These are phyloP conservation scores for Tinea semifulvella DNA, from an alignment of 2,888 invertebrate genomes.

Conservation along the genomic window DNA sequence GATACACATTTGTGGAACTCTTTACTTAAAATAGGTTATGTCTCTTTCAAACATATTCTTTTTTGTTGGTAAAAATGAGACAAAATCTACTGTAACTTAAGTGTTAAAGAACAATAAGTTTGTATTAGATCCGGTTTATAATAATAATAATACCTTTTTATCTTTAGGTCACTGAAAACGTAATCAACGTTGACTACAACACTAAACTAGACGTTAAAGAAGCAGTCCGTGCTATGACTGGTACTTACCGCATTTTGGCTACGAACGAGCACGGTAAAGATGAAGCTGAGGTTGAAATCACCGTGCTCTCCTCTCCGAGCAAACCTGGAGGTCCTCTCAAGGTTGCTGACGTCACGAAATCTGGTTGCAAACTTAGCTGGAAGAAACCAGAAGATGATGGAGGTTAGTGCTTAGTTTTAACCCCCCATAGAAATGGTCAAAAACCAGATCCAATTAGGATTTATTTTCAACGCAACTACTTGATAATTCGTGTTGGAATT, in stretches of 20 bases:
- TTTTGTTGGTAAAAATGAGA: too few species aligned
- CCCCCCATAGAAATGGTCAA: too few species aligned
- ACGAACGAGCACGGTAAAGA: conserved; percentile 92
- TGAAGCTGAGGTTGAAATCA: conserved; percentile 93
- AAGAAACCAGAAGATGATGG: conserved; percentile 95
- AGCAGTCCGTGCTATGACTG: conserved; percentile 83
- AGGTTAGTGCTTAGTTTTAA: conserved; percentile 69
- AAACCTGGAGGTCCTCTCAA: conserved; percentile 91
- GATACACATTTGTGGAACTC: too few species aligned
- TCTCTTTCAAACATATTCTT: too few species aligned
- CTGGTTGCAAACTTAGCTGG: conserved; percentile 91
- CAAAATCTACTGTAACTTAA: too few species aligned
- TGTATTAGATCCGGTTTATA: too few species aligned
- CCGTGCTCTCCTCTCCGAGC: conserved; percentile 83
- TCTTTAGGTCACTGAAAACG: conserved; percentile 71
- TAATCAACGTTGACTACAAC: conserved; percentile 89
- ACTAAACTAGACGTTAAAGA: conserved; percentile 86
- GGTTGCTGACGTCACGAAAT: conserved; percentile 88
- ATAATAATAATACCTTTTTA: too few species aligned
- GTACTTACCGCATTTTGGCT: conserved; percentile 88
- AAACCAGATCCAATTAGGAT: too few species aligned
- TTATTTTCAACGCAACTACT: too few species aligned
- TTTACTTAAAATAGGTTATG: too few species aligned
- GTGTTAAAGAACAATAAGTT: too few species aligned
- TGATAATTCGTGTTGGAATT: too few species aligned